Evolutionary conservation across 2,888 invertebrate genomes (phyloP), one percentile per base, ranked within the genome.

Genomic region (Nezara viridula): DNA sequence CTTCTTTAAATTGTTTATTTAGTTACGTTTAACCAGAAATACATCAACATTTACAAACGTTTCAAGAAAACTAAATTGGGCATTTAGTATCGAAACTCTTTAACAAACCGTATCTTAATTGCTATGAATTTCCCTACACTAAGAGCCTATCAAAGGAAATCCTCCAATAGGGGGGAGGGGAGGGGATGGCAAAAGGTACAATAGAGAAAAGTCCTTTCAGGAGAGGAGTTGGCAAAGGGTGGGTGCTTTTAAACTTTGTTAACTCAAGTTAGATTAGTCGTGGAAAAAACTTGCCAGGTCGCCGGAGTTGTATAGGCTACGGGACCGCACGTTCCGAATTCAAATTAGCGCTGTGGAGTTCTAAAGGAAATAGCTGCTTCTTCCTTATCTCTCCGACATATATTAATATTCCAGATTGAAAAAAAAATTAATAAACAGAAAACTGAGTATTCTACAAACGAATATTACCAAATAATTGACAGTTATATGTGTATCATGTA

Each of bases 241-340:
- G 16, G 37, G 19, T 37, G 19, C 66, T 37, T 73, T 37, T 37
- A 73, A 73, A 73, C 66, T 73, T 73, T 73, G 66, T 73, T 73
- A 73, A 21, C 66, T 73, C 66, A 37, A 73, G 66, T 73, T 73
- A 73, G 66, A 73, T 73, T 73, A 73, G 66, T 73, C 66, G 66
- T 19, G 32, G 66, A 73, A 73, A 73, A 73, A 73, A 73, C 66
- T 73, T 37, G 19, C n/a, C 9, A 37, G 19, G 32, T 21, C 21
- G 19, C 16, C 32, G 32, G 19, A 37, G 32, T 73, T 73, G 66
- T 73, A 60, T 60, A 10, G n/a, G n/a, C 55, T n/a, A n/a, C 60
- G 60, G 27, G 27, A 60, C 37, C 37, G 32, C 66, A 73, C 66
- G 32, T 32, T 37, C 66, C 2, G 27, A 73, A 73, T 73, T 37